Evolutionary conservation across 64 coral and sea anemone genomes (phyloP).

Genomic region (Montipora efflorescens): DNA sequence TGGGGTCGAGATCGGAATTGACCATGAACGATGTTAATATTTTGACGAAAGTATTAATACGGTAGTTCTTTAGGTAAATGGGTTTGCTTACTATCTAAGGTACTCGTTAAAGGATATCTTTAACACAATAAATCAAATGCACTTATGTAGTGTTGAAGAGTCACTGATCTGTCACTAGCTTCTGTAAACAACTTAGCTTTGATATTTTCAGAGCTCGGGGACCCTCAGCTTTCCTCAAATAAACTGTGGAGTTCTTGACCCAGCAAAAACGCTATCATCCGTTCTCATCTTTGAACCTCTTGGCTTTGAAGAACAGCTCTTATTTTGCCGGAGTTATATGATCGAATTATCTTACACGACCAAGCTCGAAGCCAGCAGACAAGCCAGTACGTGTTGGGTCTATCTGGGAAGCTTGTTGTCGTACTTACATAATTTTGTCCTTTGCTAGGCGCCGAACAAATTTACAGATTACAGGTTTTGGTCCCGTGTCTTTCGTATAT

Average conservation of each 20-base stretch:
- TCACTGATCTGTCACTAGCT: not conserved
- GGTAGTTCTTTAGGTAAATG: not conserved
- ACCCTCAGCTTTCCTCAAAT: not conserved
- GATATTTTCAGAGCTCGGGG: not conserved
- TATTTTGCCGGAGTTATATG: not conserved
- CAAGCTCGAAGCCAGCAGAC: not conserved
- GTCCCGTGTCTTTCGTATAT: not conserved
- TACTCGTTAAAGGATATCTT: not conserved
- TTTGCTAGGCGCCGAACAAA: slow-evolving; percentile 50
- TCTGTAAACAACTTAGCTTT: not conserved
- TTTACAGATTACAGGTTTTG: slow-evolving; percentile 65
- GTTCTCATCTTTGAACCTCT: not conserved
- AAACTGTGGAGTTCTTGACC: not conserved
- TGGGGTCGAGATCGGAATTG: not conserved
- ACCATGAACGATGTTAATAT: slow-evolving; percentile 26
- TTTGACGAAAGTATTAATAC: not conserved
- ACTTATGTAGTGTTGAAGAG: not conserved
- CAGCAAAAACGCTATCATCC: not conserved
- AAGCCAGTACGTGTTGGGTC: not conserved
- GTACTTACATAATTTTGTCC: slow-evolving; percentile 22
- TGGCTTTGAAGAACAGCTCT: not conserved
- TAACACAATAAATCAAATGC: too few relatives aligned
- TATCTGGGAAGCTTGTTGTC: not conserved
- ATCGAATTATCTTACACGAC: not conserved
- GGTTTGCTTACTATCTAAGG: not conserved